phyloP scores from a whole-genome alignment of 2,888 invertebrate species.

The Thereva nobilitata region DNA sequence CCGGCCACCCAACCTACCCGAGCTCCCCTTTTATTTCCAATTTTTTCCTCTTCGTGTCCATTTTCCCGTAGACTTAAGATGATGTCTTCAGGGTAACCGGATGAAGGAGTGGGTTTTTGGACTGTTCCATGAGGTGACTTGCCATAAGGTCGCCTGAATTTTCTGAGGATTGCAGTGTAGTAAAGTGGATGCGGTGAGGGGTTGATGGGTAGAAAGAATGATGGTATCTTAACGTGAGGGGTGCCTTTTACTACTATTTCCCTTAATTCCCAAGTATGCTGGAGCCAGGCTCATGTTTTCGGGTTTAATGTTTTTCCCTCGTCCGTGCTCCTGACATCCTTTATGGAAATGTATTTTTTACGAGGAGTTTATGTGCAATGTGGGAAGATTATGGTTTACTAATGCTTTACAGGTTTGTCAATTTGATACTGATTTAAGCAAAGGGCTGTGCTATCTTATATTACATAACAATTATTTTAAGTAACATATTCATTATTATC shows the following conservation, averaged over 20 bases:
- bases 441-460: neutral
- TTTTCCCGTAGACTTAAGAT: slow-evolving; percentile 36
- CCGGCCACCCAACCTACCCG: neutral
- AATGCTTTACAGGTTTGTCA: slow-evolving; percentile 30
- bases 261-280: slow-evolving; percentile 28
- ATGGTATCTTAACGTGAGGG: slow-evolving; percentile 11
- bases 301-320: slow-evolving; percentile 32
- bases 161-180: slow-evolving; percentile 14
- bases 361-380: slow-evolving; percentile 36
- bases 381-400: slow-evolving; percentile 37
- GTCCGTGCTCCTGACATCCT: slow-evolving; percentile 27
- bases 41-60: slow-evolving; percentile 35
- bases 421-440: slow-evolving; percentile 2
- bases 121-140: slow-evolving; percentile 27
- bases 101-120: slow-evolving; percentile 26
- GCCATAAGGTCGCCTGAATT: slow-evolving; percentile 27
- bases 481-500: too few relatives aligned
- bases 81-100: slow-evolving; percentile 38
- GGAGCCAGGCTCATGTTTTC: slow-evolving; percentile 22
- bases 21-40: slow-evolving; percentile 17
- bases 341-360: slow-evolving; percentile 39
- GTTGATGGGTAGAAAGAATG: neutral
- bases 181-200: neutral
- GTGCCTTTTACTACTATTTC: slow-evolving; percentile 26
- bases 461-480: too few relatives aligned